Conservation (phyloP, 2,888 invertebrate genomes). For the Merodon equestris region DNA sequence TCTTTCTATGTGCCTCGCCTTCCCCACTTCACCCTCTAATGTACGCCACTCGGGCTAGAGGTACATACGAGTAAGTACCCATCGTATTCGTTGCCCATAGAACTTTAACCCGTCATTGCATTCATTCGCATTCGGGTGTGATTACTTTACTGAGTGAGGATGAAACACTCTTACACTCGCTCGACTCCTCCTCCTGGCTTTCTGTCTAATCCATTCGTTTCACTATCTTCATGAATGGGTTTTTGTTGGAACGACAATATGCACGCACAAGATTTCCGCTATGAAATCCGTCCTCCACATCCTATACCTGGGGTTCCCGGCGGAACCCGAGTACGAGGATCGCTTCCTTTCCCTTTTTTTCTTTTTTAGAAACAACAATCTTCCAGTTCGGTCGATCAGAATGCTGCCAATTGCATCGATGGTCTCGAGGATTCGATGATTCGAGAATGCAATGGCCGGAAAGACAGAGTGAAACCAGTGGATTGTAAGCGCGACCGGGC, state of each 20-base stretch:
- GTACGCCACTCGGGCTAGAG: slow-evolving; percentile 24
- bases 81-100: too few species aligned
- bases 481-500: too few species aligned
- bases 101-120: slow-evolving; percentile 33
- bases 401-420: slow-evolving; percentile 12
- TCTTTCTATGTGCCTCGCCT: slow-evolving; percentile 68
- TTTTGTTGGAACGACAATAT: not conserved
- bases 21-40: slow-evolving; percentile 27
- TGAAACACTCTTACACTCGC: too few species aligned
- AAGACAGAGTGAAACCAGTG: slow-evolving; percentile 8
- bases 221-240: too few species aligned
- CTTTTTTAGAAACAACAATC: slow-evolving; percentile 1
- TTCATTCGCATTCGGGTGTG: slow-evolving; percentile 47
- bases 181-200: too few species aligned
- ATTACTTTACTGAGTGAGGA: slow-evolving; percentile 63
- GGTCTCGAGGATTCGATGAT: too few species aligned
- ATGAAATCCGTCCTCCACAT: too few species aligned
- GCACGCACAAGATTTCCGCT: too few species aligned
- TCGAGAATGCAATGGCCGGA: slow-evolving; percentile 11
- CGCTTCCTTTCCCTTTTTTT: not conserved
- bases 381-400: slow-evolving; percentile 1
- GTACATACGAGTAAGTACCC: too few species aligned
- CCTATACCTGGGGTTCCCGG: too few species aligned
- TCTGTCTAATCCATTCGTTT: too few species aligned
- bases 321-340: too few species aligned